A percentile compares a stretch with the other conserved stretches of the same genome.
phyloP scores from a whole-genome alignment of 2,888 invertebrate species.

The Tholera decimalis region DNA sequence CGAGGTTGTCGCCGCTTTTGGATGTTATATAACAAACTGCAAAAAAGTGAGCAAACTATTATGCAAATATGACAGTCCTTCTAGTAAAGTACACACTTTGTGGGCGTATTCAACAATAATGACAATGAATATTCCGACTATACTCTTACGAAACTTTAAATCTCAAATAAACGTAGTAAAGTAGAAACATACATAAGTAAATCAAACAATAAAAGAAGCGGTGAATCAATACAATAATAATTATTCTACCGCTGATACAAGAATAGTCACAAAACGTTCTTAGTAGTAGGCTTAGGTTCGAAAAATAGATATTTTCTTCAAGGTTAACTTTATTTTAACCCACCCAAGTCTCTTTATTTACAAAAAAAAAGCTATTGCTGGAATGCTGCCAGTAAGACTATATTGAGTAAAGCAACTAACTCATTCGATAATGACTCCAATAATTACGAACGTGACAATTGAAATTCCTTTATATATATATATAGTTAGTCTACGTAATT shows the following conservation, averaged over 20 bases:
- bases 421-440: constrained; percentile 8
- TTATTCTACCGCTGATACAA: neutral
- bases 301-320: constrained; percentile 19
- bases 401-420: neutral
- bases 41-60: constrained; percentile 18
- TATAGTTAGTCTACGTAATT: neutral
- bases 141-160: constrained; percentile 9
- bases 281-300: neutral
- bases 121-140: neutral
- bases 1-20: neutral
- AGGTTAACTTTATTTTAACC: constrained; percentile 31
- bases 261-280: neutral
- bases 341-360: constrained; percentile 8
- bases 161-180: constrained; percentile 5
- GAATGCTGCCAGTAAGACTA: neutral
- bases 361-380: neutral
- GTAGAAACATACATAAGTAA: constrained; percentile 2
- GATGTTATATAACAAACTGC: constrained; percentile 7
- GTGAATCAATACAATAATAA: constrained; percentile 17
- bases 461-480: constrained; percentile 33
- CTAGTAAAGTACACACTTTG: neutral
- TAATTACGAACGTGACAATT: constrained; percentile 18
- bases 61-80: constrained; percentile 16
- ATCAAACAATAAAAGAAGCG: neutral
- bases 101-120: constrained; percentile 27